A percentile compares a stretch with the other conserved stretches of the same genome.
Evolutionary conservation across 2,888 invertebrate genomes (phyloP).

Genomic region (Nemurella pictetii): DNA sequence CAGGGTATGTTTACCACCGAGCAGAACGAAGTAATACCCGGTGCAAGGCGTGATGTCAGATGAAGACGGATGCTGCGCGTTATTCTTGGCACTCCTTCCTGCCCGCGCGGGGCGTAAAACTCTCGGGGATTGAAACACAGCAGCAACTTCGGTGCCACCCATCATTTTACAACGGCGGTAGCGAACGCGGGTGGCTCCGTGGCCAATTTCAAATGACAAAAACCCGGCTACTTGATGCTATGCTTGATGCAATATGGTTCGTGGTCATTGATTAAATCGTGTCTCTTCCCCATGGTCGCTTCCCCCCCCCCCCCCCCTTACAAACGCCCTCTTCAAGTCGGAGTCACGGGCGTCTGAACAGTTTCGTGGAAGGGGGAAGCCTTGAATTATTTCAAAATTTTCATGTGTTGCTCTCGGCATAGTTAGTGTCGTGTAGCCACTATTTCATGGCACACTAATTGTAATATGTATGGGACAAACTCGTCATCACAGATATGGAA

Average conservation of each 20-base stretch:
- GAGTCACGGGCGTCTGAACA: background rate
- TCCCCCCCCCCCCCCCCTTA: too few relatives aligned
- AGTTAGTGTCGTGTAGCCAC: too few relatives aligned
- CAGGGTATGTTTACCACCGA: slow-evolving; percentile 12
- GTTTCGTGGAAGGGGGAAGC: background rate
- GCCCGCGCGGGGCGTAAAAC: background rate
- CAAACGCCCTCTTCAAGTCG: background rate
- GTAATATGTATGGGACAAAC: too few relatives aligned
- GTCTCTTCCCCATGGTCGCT: background rate
- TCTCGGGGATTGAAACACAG: background rate
- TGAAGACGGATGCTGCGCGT: slow-evolving; percentile 14
- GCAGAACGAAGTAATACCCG: slow-evolving; percentile 9
- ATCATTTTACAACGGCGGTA: background rate
- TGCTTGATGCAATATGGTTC: background rate
- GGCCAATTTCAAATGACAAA: background rate
- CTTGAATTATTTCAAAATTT: background rate
- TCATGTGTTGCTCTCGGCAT: too few relatives aligned
- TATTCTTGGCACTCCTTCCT: slow-evolving; percentile 8
- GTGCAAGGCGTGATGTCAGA: background rate
- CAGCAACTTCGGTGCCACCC: background rate
- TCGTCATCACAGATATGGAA: too few relatives aligned
- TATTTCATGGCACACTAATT: too few relatives aligned
- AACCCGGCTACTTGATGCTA: background rate
- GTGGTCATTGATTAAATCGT: background rate
- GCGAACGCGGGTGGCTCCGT: background rate